phyloP scores from a whole-genome alignment of 2,113 vertebrate species.

The Sylvilagus bachmani region DNA sequence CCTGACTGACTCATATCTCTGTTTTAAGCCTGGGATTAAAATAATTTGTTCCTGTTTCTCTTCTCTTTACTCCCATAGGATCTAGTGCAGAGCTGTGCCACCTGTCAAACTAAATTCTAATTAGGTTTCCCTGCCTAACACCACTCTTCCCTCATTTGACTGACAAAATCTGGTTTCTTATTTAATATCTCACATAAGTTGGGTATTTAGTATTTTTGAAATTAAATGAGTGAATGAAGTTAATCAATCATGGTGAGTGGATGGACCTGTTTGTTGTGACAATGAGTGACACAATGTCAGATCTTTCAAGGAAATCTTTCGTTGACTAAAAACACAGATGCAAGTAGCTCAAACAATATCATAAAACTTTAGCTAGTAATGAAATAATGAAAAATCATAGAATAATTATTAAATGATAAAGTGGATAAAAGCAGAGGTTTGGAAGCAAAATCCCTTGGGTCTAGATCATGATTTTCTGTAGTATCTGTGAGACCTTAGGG shows the following conservation, averaged over 20 bases:
- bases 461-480: not conserved
- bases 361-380: not conserved
- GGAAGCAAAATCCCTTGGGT: not conserved
- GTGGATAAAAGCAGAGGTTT: not conserved
- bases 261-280: not conserved
- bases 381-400: slow-evolving; percentile 5
- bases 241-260: not conserved
- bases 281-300: not conserved
- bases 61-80: not conserved
- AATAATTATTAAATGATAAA: not conserved
- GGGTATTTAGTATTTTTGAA: not conserved
- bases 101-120: not conserved
- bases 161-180: not conserved
- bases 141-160: not conserved
- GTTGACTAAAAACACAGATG: not conserved
- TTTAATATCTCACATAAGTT: slow-evolving; percentile 8
- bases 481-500: not conserved
- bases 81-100: not conserved
- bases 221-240: not conserved
- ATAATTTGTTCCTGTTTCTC: not conserved
- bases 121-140: not conserved
- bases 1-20: not conserved
- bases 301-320: not conserved
- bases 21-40: not conserved
- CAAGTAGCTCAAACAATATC: not conserved